These are phyloP conservation scores for Spisula solida DNA, from an alignment of 2,888 invertebrate genomes.

Conservation along the genomic window DNA sequence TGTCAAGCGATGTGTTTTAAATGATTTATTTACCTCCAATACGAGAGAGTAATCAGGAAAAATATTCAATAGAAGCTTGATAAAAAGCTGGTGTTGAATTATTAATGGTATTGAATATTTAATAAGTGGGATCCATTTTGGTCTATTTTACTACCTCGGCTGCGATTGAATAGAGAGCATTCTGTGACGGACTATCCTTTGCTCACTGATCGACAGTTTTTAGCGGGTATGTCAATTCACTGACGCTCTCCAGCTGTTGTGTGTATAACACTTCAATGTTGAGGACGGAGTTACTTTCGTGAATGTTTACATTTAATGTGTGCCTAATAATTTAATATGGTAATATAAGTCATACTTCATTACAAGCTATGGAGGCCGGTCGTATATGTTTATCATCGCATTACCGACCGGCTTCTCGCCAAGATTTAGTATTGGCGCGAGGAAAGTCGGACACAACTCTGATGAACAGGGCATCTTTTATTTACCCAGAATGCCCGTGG, in stretches of 20 bases:
- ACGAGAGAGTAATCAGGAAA: neutral
- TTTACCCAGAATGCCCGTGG: constrained; percentile 78
- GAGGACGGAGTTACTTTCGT: neutral
- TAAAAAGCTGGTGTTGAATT: neutral
- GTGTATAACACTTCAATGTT: constrained; percentile 4
- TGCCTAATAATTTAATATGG: constrained; percentile 52
- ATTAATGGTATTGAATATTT: constrained; percentile 31
- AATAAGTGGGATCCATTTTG: constrained; percentile 24
- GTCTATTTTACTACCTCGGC: constrained; percentile 19
- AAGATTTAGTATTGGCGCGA: constrained; percentile 41
- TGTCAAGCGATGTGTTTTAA: neutral
- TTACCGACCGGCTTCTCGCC: constrained; percentile 22
- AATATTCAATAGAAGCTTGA: constrained; percentile 22
- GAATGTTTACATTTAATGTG: constrained; percentile 44
- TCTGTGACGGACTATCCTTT: neutral
- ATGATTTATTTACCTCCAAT: neutral
- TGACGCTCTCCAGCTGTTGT: neutral
- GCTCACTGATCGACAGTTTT: constrained; percentile 5
- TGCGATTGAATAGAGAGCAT: neutral
- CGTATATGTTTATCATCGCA: constrained; percentile 31
- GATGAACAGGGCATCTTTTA: constrained; percentile 72
- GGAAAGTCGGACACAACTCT: constrained; percentile 49
- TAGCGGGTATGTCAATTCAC: constrained; percentile 3
- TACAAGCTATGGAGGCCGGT: constrained; percentile 35
- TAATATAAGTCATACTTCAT: constrained; percentile 31